These are phyloP conservation scores for Eulacestoma nigropectus DNA, from an alignment of 2,113 vertebrate genomes.

Conservation along the genomic window DNA sequence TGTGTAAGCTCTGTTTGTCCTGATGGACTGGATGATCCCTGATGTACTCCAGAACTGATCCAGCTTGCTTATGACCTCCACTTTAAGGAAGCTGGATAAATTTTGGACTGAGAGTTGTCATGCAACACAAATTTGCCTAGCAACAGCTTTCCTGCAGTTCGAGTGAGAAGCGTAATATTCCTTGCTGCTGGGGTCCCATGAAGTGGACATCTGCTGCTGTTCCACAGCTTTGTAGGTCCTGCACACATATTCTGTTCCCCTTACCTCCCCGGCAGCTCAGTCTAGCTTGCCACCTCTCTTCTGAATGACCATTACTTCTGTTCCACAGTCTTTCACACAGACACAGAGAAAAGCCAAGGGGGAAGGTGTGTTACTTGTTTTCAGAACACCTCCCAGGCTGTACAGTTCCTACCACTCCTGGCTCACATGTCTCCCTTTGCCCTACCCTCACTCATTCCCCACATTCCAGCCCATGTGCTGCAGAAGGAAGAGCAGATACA, in stretches of 20 bases:
- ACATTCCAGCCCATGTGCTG: background rate
- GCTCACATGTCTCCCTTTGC: background rate
- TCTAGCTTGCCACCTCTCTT: background rate
- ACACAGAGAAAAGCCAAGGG: background rate
- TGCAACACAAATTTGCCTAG: background rate
- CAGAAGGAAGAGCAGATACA: background rate
- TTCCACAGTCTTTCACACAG: background rate
- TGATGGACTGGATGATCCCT: rapidly evolving
- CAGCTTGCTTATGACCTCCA: background rate
- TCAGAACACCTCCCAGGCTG: background rate
- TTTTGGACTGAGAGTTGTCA: background rate
- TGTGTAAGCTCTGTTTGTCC: background rate
- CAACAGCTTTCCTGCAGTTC: background rate
- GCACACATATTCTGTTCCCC: background rate
- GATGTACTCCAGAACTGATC: background rate
- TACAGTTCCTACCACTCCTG: background rate
- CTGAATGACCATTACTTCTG: background rate
- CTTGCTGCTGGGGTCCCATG: background rate
- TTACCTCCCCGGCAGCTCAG: background rate
- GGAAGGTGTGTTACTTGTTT: background rate
- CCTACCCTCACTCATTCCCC: background rate
- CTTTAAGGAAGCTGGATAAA: background rate
- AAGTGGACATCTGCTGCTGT: background rate
- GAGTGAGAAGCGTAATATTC: background rate
- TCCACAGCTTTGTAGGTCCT: background rate